Conservation (phyloP, 2,797 vertebrate genomes). For the Tauraco hartlaubi region DNA sequence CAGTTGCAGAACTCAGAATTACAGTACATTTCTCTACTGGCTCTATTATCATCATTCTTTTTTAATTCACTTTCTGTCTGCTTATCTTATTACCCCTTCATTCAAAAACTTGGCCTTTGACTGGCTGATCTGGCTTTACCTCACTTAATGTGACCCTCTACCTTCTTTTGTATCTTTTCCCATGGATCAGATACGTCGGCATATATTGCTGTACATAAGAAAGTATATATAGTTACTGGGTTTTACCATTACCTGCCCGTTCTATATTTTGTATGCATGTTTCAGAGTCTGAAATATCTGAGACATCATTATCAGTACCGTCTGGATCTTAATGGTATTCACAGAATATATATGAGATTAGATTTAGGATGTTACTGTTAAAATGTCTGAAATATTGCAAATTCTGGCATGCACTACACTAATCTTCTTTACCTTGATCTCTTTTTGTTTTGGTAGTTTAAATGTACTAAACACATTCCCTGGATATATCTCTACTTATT, state of each 20-base stretch:
- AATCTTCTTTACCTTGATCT: background rate
- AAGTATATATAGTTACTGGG: background rate
- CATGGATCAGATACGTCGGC: background rate
- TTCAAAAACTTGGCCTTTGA: background rate
- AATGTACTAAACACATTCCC: background rate
- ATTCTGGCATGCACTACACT: background rate
- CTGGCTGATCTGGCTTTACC: background rate
- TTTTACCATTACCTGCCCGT: background rate
- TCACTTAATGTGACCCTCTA: background rate
- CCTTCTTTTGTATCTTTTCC: background rate
- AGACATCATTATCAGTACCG: background rate
- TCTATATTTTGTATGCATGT: background rate
- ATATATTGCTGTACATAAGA: background rate
- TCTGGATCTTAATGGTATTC: background rate
- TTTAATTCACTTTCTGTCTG: background rate
- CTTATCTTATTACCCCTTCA: background rate
- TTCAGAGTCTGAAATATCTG: background rate
- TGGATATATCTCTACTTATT: background rate
- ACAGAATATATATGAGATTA: background rate
- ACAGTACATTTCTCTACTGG: background rate
- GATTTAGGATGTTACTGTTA: background rate
- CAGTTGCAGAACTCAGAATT: slow-evolving; percentile 31
- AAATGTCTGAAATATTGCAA: background rate
- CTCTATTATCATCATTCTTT: background rate
- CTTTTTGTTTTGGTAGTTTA: background rate